phyloP scores from a whole-genome alignment of 1,140 invertebrate species.

The Adoxophyes honmai region DNA sequence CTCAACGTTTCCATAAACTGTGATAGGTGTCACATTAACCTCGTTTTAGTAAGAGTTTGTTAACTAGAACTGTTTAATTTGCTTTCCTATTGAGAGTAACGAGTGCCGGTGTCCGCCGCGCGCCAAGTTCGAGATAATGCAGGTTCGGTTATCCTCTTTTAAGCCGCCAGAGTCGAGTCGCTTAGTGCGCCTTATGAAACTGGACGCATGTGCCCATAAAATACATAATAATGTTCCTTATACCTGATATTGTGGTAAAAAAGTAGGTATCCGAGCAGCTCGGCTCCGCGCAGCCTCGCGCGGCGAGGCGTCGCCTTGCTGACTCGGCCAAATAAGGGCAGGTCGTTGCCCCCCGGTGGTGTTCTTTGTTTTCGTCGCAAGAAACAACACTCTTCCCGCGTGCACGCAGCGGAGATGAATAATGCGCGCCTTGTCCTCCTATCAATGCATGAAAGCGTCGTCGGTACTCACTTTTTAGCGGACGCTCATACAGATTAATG shows the following conservation, averaged over 20 bases:
- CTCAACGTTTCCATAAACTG: neutral
- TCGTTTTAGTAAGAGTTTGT: conserved; percentile 3
- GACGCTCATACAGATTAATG: neutral
- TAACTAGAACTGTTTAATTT: conserved; percentile 7
- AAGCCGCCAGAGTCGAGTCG: neutral
- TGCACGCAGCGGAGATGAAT: conserved; percentile 56
- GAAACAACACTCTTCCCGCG: conserved; percentile 55
- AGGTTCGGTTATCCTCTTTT: neutral
- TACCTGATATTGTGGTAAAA: conserved; percentile 13
- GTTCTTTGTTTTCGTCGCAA: conserved; percentile 58
- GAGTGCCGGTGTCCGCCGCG: neutral
- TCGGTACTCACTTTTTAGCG: neutral
- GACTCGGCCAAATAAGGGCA: conserved; percentile 70
- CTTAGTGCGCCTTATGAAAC: conserved; percentile 1
- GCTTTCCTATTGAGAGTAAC: conserved; percentile 12
- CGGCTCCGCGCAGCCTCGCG: conserved; percentile 14
- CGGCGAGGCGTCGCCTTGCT: conserved; percentile 39
- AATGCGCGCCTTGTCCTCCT: conserved; percentile 30
- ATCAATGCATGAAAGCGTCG: conserved; percentile 1
- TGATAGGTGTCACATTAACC: conserved; percentile 12
- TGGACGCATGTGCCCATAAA: neutral
- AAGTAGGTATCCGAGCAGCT: conserved; percentile 3
- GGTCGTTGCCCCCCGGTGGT: conserved; percentile 57
- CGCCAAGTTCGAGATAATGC: neutral
- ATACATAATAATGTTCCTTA: conserved; percentile 7